Base-by-base conservation (phyloP, 1,140 invertebrate species). In the Solen grandis region DNA sequence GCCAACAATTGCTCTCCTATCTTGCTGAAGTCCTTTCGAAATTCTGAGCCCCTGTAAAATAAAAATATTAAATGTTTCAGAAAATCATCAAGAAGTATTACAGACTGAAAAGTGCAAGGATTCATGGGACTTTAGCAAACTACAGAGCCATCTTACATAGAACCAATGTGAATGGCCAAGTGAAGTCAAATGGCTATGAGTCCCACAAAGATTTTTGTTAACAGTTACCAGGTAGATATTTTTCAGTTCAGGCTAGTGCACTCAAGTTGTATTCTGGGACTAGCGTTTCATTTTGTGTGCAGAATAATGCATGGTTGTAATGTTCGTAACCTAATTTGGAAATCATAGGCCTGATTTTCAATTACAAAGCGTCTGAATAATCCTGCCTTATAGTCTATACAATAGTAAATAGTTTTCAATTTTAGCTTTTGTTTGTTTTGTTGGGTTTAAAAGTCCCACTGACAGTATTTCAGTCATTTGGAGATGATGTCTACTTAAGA, bases 11-110 rank as follows among this genome's bases (percentile, higher is more conserved):
- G 50, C 19, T 31, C 31, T 0, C 68, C 50, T 19, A 81, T 46
- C 38, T 55, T 76, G 22, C 27, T 76, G 52, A 81, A 81, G 8
- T 46, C 4, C 60, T 41, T 57, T 2, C 72, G 41, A 36, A 81
- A 81, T 14, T 81, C 62, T 2, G 57, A 29, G 4, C 79, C 79
- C 79, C 79, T 81, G 70, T 55, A 75, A 81, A 69, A 69, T 2
- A 50, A 29, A 13, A 50, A 52, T 46, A 2, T 69, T 41, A 13
- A 5, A 3, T 41, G 36, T 68, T 33, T 41, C 16, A 22, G 22
- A 22, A 68, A 14, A 68, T 68, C 19, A 22, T 68, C 5, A 68
- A 68, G 5, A 13, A 3, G 29, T 69, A 27, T 25, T 50, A 52
- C 13, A 50, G 13, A 14, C 22, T 50, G 8, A 25, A 50, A 5